Evolutionary conservation across 1,140 invertebrate species (phyloP).

Genomic region (Drosophila truncata): DNA sequence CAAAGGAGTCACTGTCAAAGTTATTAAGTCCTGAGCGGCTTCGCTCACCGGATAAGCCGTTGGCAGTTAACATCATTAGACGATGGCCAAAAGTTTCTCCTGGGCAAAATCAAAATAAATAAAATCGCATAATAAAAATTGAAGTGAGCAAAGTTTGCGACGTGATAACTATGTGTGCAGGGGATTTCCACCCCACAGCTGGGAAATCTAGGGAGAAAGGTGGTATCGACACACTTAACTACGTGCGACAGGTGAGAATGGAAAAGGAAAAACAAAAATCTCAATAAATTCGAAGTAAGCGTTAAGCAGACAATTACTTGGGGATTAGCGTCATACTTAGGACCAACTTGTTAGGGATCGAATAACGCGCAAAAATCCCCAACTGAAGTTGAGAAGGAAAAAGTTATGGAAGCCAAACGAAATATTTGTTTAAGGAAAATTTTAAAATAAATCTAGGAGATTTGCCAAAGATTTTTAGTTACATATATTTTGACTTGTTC

Average conservation of each 20-base stretch:
- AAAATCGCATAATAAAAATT: slow-evolving; percentile 83
- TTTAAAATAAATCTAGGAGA: neutral
- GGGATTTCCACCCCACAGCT: slow-evolving; percentile 20
- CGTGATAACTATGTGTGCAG: slow-evolving; percentile 71
- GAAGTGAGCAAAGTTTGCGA: slow-evolving; percentile 73
- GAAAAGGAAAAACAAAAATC: slow-evolving; percentile 53
- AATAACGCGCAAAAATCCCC: neutral
- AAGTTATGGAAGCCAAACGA: neutral
- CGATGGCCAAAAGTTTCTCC: slow-evolving; percentile 64
- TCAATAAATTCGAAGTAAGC: slow-evolving; percentile 79
- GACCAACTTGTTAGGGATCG: slow-evolving; percentile 28
- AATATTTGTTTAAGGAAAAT: neutral
- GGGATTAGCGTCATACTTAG: slow-evolving; percentile 69
- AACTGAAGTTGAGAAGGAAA: neutral
- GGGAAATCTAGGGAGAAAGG: slow-evolving; percentile 3
- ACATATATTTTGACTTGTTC: neutral
- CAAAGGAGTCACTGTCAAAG: slow-evolving; percentile 32
- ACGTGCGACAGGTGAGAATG: slow-evolving; percentile 68
- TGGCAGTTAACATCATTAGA: slow-evolving; percentile 77
- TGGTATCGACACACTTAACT: slow-evolving; percentile 48
- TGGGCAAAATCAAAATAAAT: slow-evolving; percentile 75
- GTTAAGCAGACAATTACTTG: slow-evolving; percentile 77
- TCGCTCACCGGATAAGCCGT: slow-evolving; percentile 66
- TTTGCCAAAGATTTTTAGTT: neutral
- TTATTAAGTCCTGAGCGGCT: slow-evolving; percentile 72